Base-by-base conservation (phyloP, 1,140 invertebrate species). In the Aradophagus sp. region DNA sequence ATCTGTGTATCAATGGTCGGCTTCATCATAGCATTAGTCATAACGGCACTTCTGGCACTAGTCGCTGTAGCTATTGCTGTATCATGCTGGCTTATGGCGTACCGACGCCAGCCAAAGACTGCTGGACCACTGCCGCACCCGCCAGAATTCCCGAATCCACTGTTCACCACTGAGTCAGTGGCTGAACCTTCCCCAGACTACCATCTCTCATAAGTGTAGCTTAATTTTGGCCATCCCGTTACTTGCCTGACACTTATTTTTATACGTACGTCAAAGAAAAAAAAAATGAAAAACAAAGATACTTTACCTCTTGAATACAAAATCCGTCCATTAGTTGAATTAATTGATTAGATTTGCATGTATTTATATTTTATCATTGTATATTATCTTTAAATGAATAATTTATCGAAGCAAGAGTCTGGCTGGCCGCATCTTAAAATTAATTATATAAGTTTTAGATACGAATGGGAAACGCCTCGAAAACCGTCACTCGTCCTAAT, bases 31-130 rank as follows among this genome's bases (percentile, higher is more conserved):
- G 94, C 95, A 42, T 86, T 97, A 74, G 93, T 96, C 55, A 93
- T 97, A 75, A 97, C 95, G 45, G 95, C 95, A 12, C 88, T 97
- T 34, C 83, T 97, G 76, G 95, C 95, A 31, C 87, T 97, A 35
- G 95, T 97, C 14, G 95, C 95, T 23, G 94, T 97, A 17, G 95
- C 95, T 13, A 93, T 97, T 23, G 95, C 95, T 34, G 95, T 97
- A 14, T 96, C 95, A 27, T 97, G 95, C 83, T 97, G 95, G 95
- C 87, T 97, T 35, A 94, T 97, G 89, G 95, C 95, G 56, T 97
- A 96, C 86, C 87, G 95, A 74, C 89, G 94, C 65, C 90, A 93
- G 75, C 93, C 94, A 38, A 94, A 94, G 76, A 90, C 91, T 38
- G 89, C 93, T 52, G 95, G 95, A 38, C 95, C 95, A 58, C 88